A percentile compares a stretch with the other conserved stretches of the same genome.
Conservation (phyloP, 2,888 invertebrate species). For the Cartodere bifasciata region DNA sequence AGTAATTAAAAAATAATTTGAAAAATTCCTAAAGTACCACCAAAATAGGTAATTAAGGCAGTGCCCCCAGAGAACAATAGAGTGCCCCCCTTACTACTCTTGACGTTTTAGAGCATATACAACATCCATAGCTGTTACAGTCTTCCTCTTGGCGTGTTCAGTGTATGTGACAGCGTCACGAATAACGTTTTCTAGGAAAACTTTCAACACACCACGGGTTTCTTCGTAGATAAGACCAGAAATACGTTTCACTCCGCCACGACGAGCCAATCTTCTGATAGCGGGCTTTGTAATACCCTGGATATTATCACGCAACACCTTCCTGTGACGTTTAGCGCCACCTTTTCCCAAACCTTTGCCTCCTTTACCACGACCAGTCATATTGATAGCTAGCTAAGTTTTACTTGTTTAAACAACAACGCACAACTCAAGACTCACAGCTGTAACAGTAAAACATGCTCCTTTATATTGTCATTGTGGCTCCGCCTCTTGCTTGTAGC, state of each 20-base stretch:
- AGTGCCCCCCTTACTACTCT: too few relatives aligned
- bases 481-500: too few relatives aligned
- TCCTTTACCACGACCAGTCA: conserved; percentile 73
- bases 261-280: conserved; percentile 59
- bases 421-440: too few relatives aligned
- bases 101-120: conserved; percentile 77
- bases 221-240: conserved; percentile 22
- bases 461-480: too few relatives aligned
- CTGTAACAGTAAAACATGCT: too few relatives aligned
- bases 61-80: too few relatives aligned
- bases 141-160: conserved; percentile 78
- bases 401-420: too few relatives aligned
- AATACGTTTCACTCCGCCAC: conserved; percentile 52
- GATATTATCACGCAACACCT: conserved; percentile 66
- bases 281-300: conserved; percentile 72
- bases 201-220: conserved; percentile 27
- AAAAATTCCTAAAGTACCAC: too few relatives aligned
- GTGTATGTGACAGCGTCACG: conserved; percentile 29
- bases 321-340: conserved; percentile 72
- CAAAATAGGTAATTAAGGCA: too few relatives aligned
- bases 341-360: conserved; percentile 69
- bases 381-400: too few relatives aligned
- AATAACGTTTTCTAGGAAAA: conserved; percentile 44
- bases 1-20: too few relatives aligned
- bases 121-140: conserved; percentile 80